Evolutionary conservation across 2,797 vertebrate genomes (phyloP), one percentile per base, ranked within the genome.

Genomic region (Rhinogobio ventralis): DNA sequence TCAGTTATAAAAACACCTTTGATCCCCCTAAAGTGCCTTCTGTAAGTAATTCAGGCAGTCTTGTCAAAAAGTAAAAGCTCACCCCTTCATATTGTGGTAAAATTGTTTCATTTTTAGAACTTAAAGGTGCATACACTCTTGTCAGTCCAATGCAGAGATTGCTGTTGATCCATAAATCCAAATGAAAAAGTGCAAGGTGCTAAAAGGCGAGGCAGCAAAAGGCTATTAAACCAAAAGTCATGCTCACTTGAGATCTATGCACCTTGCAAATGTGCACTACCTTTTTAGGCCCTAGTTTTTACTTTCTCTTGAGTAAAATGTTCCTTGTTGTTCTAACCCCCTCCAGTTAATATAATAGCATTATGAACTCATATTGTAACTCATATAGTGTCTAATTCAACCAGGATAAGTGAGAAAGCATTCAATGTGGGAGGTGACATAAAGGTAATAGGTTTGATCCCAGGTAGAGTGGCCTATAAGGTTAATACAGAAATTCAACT

Each of bases 1-100:
- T 42, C 57, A 74, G 13, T 75, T 55, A 25, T 75, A 67, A 81
- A 75, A 66, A 75, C 73, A 23, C 30, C 46, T 85, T 69, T 81
- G 51, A 76, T 42, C 49, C 30, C 14, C 7, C 51, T 45, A 45
- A 42, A 81, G 71, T 49, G 69, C n/a, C 49, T 67, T 55, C 19
- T 74, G 60, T 64, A 51, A 66, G 68, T 79, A 53, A 80, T 39
- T 80, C 25, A 25, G 15, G 23, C 36, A 73, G 49, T 30, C 8
- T 68, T 39, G 46, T 66, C 45, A 66, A 42, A 28, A 81, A 51
- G 30, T 25, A 36, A 36, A 60, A 45, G 25, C 33, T 77, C 69
- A 57, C 57, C 23, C 46, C 14, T 57, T 46, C 23, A 75, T 30
- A 67, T 74, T 66, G 30, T 51, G 23, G 20, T 45, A 36, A 49